Evolutionary conservation across 1,140 invertebrate species (phyloP).

Genomic region (Grapholita molesta): DNA sequence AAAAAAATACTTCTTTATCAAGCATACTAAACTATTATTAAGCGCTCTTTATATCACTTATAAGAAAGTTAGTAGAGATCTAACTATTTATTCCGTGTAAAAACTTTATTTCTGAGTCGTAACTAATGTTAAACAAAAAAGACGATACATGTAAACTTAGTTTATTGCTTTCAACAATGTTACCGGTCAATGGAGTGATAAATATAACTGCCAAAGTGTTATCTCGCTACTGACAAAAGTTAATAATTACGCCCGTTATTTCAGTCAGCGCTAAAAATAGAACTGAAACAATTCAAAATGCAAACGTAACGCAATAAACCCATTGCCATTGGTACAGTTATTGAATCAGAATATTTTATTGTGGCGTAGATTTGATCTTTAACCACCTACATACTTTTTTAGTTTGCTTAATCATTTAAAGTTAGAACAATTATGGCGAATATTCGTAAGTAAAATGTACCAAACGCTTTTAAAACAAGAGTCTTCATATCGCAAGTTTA

Average conservation of each 20-base stretch:
- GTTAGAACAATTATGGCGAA: neutral
- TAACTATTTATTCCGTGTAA: too few species aligned
- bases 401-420: neutral
- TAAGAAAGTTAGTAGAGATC: too few species aligned
- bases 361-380: neutral
- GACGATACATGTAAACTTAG: neutral
- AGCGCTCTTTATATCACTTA: too few species aligned
- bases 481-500: conserved; percentile 1
- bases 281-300: conserved; percentile 10
- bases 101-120: too few species aligned
- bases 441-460: neutral
- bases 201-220: neutral
- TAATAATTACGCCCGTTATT: conserved; percentile 11
- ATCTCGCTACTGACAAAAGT: neutral
- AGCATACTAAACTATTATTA: too few species aligned
- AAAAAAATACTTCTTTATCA: too few species aligned
- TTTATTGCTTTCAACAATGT: neutral
- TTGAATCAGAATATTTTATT: conserved; percentile 2
- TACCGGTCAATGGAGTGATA: neutral
- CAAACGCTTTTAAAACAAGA: neutral
- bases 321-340: neutral
- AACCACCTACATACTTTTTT: neutral
- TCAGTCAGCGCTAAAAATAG: neutral
- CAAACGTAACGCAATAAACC: neutral
- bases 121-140: too few species aligned